These are phyloP conservation scores for Falcaria lacertinaria DNA, from an alignment of 2,888 invertebrate species.

Conservation along the genomic window DNA sequence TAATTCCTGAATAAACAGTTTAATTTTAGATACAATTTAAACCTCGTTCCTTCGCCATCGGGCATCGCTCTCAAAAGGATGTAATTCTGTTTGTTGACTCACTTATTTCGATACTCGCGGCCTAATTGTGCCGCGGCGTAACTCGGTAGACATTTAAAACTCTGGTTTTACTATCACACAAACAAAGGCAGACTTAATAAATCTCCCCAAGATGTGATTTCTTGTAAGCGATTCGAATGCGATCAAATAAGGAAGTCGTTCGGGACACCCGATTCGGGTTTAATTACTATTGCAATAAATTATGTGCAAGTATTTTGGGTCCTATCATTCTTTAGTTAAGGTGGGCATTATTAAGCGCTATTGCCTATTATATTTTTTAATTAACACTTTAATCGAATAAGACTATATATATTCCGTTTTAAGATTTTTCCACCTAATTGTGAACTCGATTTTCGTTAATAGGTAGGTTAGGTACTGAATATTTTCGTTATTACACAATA, in stretches of 20 bases:
- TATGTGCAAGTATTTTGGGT: no score
- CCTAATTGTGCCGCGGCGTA: slow-evolving; percentile 56
- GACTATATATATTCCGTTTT: no score
- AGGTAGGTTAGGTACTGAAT: no score
- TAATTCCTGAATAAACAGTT: not conserved
- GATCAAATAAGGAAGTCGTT: slow-evolving; percentile 52
- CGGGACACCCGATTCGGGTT: slow-evolving; percentile 47
- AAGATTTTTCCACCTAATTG: no score
- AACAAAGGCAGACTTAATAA: slow-evolving; percentile 61
- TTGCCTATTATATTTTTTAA: no score
- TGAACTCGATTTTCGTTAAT: no score
- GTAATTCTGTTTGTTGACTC: slow-evolving; percentile 60
- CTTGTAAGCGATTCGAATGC: slow-evolving; percentile 52
- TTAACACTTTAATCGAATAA: no score
- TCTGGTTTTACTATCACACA: slow-evolving; percentile 52
- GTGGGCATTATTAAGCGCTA: no score
- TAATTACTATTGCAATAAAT: slow-evolving; percentile 36
- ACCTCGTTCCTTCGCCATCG: slow-evolving; percentile 33
- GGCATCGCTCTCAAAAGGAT: slow-evolving; percentile 59
- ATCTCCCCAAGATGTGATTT: slow-evolving; percentile 51
- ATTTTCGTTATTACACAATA: no score
- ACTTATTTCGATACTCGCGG: slow-evolving; percentile 52
- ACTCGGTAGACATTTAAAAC: slow-evolving; percentile 46
- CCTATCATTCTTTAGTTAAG: not conserved
- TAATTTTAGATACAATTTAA: slow-evolving; percentile 8